These are phyloP conservation scores for Apodemus agrarius DNA, from an alignment of 2,797 vertebrate species.

Conservation along the genomic window DNA sequence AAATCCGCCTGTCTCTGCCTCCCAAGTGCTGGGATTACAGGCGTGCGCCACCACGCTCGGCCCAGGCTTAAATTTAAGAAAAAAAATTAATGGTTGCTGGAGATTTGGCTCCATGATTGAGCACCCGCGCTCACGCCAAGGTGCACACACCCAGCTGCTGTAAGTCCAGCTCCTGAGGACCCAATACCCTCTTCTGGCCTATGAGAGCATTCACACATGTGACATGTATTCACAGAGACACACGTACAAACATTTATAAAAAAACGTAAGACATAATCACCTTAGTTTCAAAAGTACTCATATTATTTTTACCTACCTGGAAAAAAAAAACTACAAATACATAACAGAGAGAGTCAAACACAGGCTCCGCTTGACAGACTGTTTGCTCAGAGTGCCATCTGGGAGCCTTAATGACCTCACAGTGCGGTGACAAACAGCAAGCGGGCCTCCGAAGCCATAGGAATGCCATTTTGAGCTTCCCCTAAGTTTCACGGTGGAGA, in stretches of 20 bases:
- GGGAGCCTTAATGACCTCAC: conserved; percentile 63
- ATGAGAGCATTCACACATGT: neutral
- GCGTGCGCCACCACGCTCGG: too few species aligned
- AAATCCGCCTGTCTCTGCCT: too few species aligned
- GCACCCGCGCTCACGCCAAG: neutral
- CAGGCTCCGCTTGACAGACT: neutral
- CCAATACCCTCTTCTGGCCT: neutral
- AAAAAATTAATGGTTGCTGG: neutral
- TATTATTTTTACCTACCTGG: conserved; percentile 37
- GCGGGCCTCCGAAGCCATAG: conserved; percentile 33
- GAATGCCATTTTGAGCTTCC: conserved; percentile 42
- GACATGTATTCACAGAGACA: neutral
- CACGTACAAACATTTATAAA: neutral
- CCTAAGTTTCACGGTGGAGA: conserved; percentile 27
- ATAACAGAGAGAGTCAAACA: conserved; percentile 9
- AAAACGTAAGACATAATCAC: neutral
- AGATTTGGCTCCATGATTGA: neutral
- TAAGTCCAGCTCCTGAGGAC: neutral
- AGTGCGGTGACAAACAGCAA: conserved; percentile 52
- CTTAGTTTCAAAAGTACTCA: conserved; percentile 22
- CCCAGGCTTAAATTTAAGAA: conserved; percentile 24
- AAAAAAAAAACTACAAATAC: conserved; percentile 62
- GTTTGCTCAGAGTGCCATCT: conserved; percentile 53
- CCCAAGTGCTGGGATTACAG: too few species aligned
- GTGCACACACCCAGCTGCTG: neutral